A percentile compares a stretch with the other conserved stretches of the same genome.
These are phyloP conservation scores for Smutsia gigantea DNA, from an alignment of 2,797 vertebrate genomes.

Conservation along the genomic window DNA sequence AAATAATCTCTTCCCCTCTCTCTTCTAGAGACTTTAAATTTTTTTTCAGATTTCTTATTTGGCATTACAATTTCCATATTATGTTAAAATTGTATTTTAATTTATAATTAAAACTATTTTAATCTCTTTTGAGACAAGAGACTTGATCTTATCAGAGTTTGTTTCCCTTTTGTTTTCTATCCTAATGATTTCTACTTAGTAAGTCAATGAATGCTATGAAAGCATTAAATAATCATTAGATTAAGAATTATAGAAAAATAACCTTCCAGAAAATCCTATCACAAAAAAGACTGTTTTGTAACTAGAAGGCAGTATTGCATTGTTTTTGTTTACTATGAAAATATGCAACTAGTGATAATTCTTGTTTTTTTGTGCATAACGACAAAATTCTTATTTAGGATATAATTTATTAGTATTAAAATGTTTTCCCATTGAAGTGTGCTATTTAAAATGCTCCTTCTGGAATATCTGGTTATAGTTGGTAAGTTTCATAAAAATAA, in stretches of 20 bases:
- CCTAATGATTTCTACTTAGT: not conserved
- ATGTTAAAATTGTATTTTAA: slow-evolving; percentile 36
- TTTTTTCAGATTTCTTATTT: not conserved
- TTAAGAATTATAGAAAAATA: not conserved
- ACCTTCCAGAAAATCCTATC: not conserved
- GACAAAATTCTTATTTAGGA: slow-evolving; percentile 16
- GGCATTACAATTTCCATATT: not conserved
- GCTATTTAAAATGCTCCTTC: slow-evolving; percentile 12
- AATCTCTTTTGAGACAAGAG: not conserved
- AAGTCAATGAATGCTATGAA: not conserved
- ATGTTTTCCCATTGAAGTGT: not conserved
- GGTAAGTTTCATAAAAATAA: slow-evolving; percentile 61
- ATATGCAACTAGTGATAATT: not conserved
- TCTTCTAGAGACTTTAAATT: not conserved
- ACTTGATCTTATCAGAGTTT: not conserved
- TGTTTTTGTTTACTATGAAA: not conserved
- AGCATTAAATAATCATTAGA: not conserved
- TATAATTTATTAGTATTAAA: not conserved
- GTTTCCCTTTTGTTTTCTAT: not conserved
- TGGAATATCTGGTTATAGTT: slow-evolving; percentile 55
- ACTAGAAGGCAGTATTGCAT: not conserved
- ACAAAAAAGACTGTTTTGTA: not conserved
- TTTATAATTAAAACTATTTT: not conserved
- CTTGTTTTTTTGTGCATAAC: not conserved
- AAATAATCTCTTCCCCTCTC: not conserved